Base-by-base conservation (phyloP, 2,113 vertebrate species). In the Taurulus bubalis region DNA sequence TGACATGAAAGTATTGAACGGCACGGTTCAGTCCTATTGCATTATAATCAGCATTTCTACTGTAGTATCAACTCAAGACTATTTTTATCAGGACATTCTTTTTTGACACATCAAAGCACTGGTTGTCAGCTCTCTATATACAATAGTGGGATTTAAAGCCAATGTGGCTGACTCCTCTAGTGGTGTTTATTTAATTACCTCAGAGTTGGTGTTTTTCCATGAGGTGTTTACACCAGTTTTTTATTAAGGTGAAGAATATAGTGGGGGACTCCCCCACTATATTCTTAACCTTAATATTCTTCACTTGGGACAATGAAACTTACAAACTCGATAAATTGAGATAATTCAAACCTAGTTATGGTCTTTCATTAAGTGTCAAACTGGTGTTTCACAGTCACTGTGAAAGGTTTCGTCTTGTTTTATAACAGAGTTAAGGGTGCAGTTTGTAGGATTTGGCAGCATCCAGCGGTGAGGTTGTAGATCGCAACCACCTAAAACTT, bases 361-460 rank as follows among this genome's bases (percentile, higher is more conserved):
- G 11, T 56, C 24, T 56, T 26, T 56, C 12, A 56, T 12, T 26
- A 4, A 56, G 55, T n/a, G 1, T 28, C 55, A 24, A 56, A 24
- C 53, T 26, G 12, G 53, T 55, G 3, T 24, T 55, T 26, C 53
- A 26, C 53, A 14, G 51, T 24, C 10, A 14, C 24, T 53, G 51
- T 53, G 51, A n/a, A 53, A n/a, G 20, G 22, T 53, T 53, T 53
- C 3, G 6, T 53, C 51, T 53, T 24, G 51, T 2, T 53, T 53
- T 53, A n/a, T 53, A 53, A 53, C 51, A 0, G 24, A 67, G n/a
- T 76, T 34, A n/a, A 84, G 16, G 47, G 12, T 53, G 51, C 51
- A 53, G 22, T 53, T 22, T 53, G 47, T 8, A 49, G 47, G 47
- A 49, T 49, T 49, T 49, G 47, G 6, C 18, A 6, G 6, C 47